Percentiles rank a stretch among this genome's conserved stretches.
Evolutionary conservation across 1,140 invertebrate genomes (phyloP).

Genomic region (Trichonephila clavipes): DNA sequence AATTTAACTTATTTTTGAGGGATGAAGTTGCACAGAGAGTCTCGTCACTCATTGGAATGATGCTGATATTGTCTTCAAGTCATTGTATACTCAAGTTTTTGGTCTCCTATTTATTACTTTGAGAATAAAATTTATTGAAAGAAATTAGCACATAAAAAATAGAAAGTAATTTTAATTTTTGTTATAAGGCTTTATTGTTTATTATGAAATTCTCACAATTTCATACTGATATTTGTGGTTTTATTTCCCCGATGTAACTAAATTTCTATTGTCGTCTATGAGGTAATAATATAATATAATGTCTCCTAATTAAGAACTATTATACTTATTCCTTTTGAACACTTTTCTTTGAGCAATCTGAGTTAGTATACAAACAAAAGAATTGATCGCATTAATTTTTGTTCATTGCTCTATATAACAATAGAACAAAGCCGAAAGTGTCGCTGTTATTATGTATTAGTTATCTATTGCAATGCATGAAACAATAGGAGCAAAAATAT

Average conservation of each 20-base stretch:
- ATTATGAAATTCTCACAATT: background rate
- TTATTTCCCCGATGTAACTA: background rate
- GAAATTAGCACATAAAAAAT: background rate
- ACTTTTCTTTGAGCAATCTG: background rate
- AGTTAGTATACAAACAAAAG: slow-evolving; percentile 7
- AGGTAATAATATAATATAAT: background rate
- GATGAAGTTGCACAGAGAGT: too few relatives aligned
- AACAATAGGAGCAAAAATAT: background rate
- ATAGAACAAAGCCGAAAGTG: slow-evolving; percentile 1
- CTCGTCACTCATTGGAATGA: too few relatives aligned
- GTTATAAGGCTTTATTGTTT: background rate
- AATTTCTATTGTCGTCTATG: background rate
- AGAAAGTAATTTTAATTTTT: background rate
- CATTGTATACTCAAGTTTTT: too few relatives aligned
- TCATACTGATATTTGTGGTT: background rate
- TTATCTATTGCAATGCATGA: background rate
- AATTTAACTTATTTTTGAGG: too few relatives aligned
- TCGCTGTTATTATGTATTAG: background rate
- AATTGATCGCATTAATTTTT: background rate
- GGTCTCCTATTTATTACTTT: too few relatives aligned
- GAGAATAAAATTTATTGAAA: background rate
- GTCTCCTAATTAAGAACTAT: background rate
- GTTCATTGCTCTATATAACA: background rate
- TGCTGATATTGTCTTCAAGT: too few relatives aligned
- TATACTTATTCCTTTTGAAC: background rate